Conservation (phyloP, 2,113 vertebrate genomes). For the Epinephelus cyanopodus region DNA sequence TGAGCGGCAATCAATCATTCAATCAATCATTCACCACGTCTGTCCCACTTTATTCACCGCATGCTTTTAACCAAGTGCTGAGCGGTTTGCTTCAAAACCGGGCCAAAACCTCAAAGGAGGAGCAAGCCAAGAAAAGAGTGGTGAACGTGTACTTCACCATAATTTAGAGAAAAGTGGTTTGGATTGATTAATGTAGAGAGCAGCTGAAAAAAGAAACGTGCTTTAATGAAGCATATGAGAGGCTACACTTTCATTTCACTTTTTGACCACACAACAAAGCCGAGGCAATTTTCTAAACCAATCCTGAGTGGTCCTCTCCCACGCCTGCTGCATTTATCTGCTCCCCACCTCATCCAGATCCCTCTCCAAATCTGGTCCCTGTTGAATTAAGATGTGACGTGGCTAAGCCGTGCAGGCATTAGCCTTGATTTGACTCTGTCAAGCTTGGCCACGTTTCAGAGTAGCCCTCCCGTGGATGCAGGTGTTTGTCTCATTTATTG, state of each 20-base stretch:
- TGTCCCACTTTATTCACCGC: constrained; percentile 35
- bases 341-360: constrained; percentile 46
- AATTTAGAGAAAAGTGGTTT: constrained; percentile 54
- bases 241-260: constrained; percentile 49
- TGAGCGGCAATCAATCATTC: constrained; percentile 42
- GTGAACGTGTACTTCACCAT: constrained; percentile 42
- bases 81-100: constrained; percentile 51
- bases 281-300: constrained; percentile 56
- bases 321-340: constrained; percentile 52
- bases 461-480: constrained; percentile 38
- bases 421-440: constrained; percentile 73
- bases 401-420: constrained; percentile 57
- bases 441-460: constrained; percentile 66
- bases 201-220: constrained; percentile 19
- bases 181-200: constrained; percentile 57
- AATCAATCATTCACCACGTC: constrained; percentile 50
- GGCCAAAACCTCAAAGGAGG: constrained; percentile 38
- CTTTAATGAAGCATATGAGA: constrained; percentile 43
- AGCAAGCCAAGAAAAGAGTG: constrained; percentile 39
- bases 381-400: constrained; percentile 74
- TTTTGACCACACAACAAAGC: constrained; percentile 63
- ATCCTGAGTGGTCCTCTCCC: constrained; percentile 55
- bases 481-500: constrained; percentile 72
- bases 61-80: constrained; percentile 47
- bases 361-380: constrained; percentile 50